phyloP scores from a whole-genome alignment of 2,797 vertebrate species.

The Pseudomugil tenellus region DNA sequence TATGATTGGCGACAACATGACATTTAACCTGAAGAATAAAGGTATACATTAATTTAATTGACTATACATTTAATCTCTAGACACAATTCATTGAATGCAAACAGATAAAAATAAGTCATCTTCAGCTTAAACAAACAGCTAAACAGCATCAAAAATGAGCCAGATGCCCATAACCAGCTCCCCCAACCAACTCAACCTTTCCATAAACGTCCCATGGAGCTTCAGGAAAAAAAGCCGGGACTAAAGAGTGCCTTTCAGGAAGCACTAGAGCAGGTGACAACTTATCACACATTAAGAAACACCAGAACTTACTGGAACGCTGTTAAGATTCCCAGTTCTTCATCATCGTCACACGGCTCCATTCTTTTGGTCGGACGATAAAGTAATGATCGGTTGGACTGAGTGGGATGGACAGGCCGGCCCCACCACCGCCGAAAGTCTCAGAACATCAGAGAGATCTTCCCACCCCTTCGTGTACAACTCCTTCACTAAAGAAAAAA shows the following conservation, averaged over 20 bases:
- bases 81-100: no score
- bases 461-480: constrained; percentile 55
- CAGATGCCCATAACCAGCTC: constrained; percentile 12
- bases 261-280: not conserved
- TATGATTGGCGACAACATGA: no score
- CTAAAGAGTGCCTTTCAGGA: constrained; percentile 9
- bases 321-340: constrained; percentile 83
- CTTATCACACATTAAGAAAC: constrained; percentile 1
- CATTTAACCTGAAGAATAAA: no score
- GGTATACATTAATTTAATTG: no score
- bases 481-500: constrained; percentile 48
- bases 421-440: constrained; percentile 55
- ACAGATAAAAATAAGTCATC: no score
- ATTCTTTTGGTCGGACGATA: constrained; percentile 70
- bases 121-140: no score
- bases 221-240: constrained; percentile 18
- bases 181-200: constrained; percentile 13
- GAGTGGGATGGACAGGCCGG: constrained; percentile 52
- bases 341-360: constrained; percentile 81
- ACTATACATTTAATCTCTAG: no score
- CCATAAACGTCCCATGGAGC: constrained; percentile 22
- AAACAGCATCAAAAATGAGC: not conserved
- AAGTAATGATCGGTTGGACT: constrained; percentile 47
- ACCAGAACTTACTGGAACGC: constrained; percentile 87
- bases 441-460: constrained; percentile 50